Evolutionary conservation across 2,113 vertebrate genomes (phyloP).

Genomic region (Percopsis transmontana): DNA sequence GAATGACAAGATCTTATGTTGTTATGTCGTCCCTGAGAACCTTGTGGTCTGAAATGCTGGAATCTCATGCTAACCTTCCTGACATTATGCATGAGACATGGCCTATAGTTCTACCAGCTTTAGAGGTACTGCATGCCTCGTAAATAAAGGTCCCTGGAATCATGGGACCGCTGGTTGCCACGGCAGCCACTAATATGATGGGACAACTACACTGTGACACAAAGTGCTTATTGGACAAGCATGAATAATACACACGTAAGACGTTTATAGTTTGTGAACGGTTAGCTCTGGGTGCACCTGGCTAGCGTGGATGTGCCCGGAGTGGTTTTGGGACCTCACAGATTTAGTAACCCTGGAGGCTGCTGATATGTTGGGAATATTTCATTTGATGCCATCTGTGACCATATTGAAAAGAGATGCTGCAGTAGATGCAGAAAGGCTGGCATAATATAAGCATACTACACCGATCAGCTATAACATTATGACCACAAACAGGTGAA

Average conservation of each 20-base stretch:
- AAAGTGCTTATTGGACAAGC: slow-evolving; percentile 15
- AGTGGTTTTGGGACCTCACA: slow-evolving; percentile 33
- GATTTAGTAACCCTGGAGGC: slow-evolving; percentile 61
- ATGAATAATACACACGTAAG: background rate
- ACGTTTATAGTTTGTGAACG: slow-evolving; percentile 9
- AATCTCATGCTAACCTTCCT: slow-evolving; percentile 53
- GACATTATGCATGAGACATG: slow-evolving; percentile 65
- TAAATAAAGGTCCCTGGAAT: slow-evolving; percentile 55
- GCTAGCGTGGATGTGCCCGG: slow-evolving; percentile 12
- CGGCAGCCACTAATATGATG: slow-evolving; percentile 29
- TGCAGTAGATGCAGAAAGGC: slow-evolving; percentile 28
- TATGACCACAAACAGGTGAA: too few relatives aligned
- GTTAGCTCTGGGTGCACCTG: slow-evolving; percentile 1
- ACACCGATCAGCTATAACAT: too few relatives aligned
- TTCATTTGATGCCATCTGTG: slow-evolving; percentile 70
- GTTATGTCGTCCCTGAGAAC: slow-evolving; percentile 37
- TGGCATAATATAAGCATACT: too few relatives aligned
- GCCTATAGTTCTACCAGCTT: slow-evolving; percentile 50
- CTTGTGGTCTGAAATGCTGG: slow-evolving; percentile 1
- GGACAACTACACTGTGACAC: slow-evolving; percentile 38
- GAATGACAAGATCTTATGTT: slow-evolving; percentile 22
- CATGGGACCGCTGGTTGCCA: slow-evolving; percentile 41
- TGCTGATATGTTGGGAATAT: slow-evolving; percentile 61
- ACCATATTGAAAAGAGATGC: slow-evolving; percentile 48
- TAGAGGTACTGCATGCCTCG: slow-evolving; percentile 32